Evolutionary conservation across 2,888 invertebrate genomes (phyloP).

Genomic region (Pasiphila rectangulata): DNA sequence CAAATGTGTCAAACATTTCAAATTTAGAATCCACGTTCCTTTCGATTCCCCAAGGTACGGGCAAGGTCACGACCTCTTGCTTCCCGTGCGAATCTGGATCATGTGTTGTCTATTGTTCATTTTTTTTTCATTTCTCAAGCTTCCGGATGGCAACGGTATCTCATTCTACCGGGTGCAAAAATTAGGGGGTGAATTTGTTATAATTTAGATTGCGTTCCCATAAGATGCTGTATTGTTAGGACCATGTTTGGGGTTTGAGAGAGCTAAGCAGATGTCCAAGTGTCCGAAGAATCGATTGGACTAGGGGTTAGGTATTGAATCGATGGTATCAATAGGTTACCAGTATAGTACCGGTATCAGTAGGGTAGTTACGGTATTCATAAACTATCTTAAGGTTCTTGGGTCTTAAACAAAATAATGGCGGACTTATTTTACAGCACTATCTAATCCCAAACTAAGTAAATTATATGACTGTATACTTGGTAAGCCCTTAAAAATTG

Average conservation of each 20-base stretch:
- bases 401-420: too few relatives aligned
- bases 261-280: slow-evolving; percentile 19
- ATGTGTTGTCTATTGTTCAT: slow-evolving; percentile 66
- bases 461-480: too few relatives aligned
- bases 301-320: slow-evolving; percentile 1
- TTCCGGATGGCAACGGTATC: slow-evolving; percentile 43
- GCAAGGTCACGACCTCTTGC: slow-evolving; percentile 55
- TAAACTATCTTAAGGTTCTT: neutral
- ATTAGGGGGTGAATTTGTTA: slow-evolving; percentile 29
- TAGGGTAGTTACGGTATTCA: slow-evolving; percentile 3
- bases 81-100: slow-evolving; percentile 71
- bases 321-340: slow-evolving; percentile 6
- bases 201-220: slow-evolving; percentile 28
- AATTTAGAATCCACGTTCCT: slow-evolving; percentile 28
- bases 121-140: slow-evolving; percentile 53
- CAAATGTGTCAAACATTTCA: slow-evolving; percentile 32
- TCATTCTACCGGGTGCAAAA: slow-evolving; percentile 34
- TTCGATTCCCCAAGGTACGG: slow-evolving; percentile 28
- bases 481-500: too few relatives aligned
- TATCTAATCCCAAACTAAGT: too few relatives aligned
- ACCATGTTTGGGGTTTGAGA: slow-evolving; percentile 15
- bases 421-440: too few relatives aligned
- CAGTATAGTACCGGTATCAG: too few relatives aligned
- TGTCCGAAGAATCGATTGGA: slow-evolving; percentile 11
- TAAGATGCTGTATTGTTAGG: slow-evolving; percentile 34